phyloP scores from a whole-genome alignment of 1,140 invertebrate genomes.

The Cydia amplana region DNA sequence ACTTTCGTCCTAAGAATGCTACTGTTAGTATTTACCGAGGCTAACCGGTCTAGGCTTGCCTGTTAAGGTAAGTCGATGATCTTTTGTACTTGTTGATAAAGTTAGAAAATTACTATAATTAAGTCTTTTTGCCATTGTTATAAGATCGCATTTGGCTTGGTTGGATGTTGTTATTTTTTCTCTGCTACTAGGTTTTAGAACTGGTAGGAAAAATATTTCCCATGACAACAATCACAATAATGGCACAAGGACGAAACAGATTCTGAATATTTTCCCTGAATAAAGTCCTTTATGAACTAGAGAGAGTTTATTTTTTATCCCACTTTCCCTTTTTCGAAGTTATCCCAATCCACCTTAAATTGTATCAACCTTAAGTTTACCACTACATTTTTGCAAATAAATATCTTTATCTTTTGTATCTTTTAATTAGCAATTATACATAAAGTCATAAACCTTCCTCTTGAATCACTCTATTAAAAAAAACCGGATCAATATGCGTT shows the following conservation, averaged over 20 bases:
- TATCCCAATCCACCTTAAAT: too few species aligned
- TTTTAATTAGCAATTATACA: too few species aligned
- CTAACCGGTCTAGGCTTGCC: slow-evolving; percentile 88
- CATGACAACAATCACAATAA: not conserved
- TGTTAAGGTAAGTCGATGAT: slow-evolving; percentile 75
- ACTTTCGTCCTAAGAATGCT: too few species aligned
- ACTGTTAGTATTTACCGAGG: slow-evolving; percentile 69
- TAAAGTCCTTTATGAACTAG: too few species aligned
- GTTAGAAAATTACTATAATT: not conserved
- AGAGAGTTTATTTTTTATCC: too few species aligned
- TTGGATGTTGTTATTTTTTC: not conserved
- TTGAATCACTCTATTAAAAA: too few species aligned
- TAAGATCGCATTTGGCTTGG: not conserved
- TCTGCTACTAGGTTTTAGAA: not conserved
- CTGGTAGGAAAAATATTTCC: not conserved
- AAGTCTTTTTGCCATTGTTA: not conserved
- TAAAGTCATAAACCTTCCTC: too few species aligned
- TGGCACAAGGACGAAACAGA: not conserved
- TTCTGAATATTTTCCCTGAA: not conserved
- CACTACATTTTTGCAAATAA: too few species aligned
- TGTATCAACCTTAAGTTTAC: too few species aligned
- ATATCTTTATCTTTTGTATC: too few species aligned
- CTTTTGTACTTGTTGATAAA: slow-evolving; percentile 6
- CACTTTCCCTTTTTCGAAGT: too few species aligned
- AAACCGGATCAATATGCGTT: too few species aligned